Evolutionary conservation across 2,888 invertebrate species (phyloP).

Genomic region (Troglohyphantes excavatus): DNA sequence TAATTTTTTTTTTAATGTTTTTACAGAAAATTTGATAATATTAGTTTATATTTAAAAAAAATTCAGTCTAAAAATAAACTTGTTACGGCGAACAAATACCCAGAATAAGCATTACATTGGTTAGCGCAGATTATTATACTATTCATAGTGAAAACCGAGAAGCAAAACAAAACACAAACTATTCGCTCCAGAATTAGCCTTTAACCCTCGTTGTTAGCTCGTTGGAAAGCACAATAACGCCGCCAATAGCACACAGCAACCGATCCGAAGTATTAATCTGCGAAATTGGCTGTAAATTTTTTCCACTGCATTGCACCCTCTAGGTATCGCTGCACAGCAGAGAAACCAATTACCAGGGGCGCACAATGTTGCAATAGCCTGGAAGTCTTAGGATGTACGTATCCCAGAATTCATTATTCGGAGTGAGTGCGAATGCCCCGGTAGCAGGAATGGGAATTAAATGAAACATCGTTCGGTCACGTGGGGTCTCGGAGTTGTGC

Average conservation of each 20-base stretch:
- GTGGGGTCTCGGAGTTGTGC: slow-evolving; percentile 4
- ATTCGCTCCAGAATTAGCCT: background rate
- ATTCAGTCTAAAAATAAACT: too few species aligned
- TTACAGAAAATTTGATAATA: too few species aligned
- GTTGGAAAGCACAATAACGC: background rate
- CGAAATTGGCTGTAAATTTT: slow-evolving; percentile 74
- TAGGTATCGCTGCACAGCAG: background rate
- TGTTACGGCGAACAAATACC: too few species aligned
- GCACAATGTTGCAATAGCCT: background rate
- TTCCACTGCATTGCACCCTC: slow-evolving; percentile 49
- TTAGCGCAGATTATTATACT: too few species aligned
- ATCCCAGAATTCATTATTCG: slow-evolving; percentile 50
- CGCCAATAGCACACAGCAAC: background rate
- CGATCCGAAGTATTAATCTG: slow-evolving; percentile 55
- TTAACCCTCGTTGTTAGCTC: background rate
- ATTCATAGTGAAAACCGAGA: too few species aligned
- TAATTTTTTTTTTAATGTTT: too few species aligned
- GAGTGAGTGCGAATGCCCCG: slow-evolving; percentile 37
- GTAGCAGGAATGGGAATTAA: slow-evolving; percentile 50
- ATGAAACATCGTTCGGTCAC: slow-evolving; percentile 51
- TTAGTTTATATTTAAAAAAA: too few species aligned
- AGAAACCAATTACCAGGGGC: slow-evolving; percentile 54
- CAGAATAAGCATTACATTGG: too few species aligned
- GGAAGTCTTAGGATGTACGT: background rate
- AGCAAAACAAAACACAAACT: too few species aligned